Evolutionary conservation across 2,797 vertebrate species (phyloP).

Genomic region (Enteromius afrohamiltoni): DNA sequence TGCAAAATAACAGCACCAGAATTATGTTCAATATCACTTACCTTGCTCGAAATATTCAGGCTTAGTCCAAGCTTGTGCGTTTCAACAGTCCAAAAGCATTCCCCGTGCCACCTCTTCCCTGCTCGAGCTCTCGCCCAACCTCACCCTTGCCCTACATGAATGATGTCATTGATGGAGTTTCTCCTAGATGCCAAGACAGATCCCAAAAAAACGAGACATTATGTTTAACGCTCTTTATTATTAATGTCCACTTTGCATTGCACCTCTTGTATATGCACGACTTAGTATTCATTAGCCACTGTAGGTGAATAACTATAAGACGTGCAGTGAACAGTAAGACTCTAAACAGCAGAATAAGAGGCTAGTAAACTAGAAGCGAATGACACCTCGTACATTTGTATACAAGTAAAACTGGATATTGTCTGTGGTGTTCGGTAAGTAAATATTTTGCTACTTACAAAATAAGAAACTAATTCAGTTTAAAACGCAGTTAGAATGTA

Average conservation of each 20-base stretch:
- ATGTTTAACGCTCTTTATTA: neutral
- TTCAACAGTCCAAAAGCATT: conserved; percentile 47
- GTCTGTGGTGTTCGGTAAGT: neutral
- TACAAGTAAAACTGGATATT: neutral
- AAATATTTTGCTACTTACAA: neutral
- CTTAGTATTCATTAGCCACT: neutral
- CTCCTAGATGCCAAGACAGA: conserved; percentile 17
- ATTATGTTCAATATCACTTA: conserved; percentile 13
- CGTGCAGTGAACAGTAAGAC: neutral
- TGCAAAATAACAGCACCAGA: neutral
- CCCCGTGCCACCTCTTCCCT: conserved; percentile 53
- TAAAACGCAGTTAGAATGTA: neutral
- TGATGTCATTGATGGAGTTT: conserved; percentile 56
- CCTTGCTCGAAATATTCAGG: conserved; percentile 19
- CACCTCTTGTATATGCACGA: neutral
- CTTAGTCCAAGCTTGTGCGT: conserved; percentile 43
- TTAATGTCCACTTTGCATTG: neutral
- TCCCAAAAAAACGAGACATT: neutral
- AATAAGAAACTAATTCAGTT: neutral
- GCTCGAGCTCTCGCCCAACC: conserved; percentile 52
- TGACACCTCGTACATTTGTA: neutral
- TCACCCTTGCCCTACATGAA: conserved; percentile 54
- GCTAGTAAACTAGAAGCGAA: neutral
- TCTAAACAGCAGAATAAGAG: neutral
- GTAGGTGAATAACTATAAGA: neutral